phyloP scores from a whole-genome alignment of 2,113 vertebrate species.

The Orcinus orca region DNA sequence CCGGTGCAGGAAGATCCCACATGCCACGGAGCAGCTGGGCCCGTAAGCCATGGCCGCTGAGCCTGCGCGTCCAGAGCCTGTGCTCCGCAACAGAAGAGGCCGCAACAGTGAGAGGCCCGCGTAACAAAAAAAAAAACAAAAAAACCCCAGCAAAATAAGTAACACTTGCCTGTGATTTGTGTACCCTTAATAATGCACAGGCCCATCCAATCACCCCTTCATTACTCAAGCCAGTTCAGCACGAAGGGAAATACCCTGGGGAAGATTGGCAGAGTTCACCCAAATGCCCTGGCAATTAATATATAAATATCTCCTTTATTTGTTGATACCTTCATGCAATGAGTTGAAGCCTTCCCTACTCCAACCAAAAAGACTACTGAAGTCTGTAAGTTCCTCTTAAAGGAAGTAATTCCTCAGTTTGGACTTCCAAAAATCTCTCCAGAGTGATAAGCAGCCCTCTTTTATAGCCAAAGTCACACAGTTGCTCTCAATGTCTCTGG shows the following conservation, averaged over 20 bases:
- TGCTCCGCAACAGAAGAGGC: no score
- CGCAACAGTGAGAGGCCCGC: no score
- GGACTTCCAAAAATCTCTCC: background rate
- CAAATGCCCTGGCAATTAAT: background rate
- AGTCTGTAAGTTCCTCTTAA: background rate
- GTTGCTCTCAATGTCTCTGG: background rate
- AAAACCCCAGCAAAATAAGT: background rate
- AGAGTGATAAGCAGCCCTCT: accelerated
- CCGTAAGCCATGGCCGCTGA: no score
- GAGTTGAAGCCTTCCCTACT: background rate
- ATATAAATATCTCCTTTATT: background rate
- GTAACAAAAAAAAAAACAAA: no score
- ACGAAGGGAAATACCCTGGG: background rate
- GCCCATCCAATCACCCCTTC: background rate
- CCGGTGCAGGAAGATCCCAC: no score
- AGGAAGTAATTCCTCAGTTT: background rate
- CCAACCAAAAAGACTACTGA: background rate
- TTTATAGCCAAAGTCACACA: background rate
- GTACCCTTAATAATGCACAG: background rate
- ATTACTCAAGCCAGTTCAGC: background rate
- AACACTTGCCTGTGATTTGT: background rate
- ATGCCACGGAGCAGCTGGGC: accelerated
- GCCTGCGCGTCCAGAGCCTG: no score
- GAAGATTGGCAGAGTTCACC: background rate
- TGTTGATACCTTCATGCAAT: background rate